Evolutionary conservation across 2,888 invertebrate genomes (phyloP).

Genomic region (Meteorus colon): DNA sequence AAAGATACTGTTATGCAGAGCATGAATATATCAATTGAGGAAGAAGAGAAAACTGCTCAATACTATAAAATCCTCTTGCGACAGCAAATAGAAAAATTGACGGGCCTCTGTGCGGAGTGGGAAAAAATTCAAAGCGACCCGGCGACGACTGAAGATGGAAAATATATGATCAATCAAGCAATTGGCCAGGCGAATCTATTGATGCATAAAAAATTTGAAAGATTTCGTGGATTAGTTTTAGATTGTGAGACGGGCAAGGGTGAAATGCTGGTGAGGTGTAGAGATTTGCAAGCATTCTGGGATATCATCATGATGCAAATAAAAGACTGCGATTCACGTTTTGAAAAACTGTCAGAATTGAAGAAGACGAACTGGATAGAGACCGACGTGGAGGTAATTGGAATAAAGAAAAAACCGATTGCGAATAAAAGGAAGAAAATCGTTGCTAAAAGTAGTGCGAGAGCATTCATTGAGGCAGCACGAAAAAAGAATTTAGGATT

Average conservation of each 20-base stretch:
- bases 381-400: slow-evolving; percentile 62
- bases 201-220: slow-evolving; percentile 84
- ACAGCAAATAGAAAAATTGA: slow-evolving; percentile 76
- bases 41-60: slow-evolving; percentile 67
- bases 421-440: slow-evolving; percentile 46
- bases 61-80: slow-evolving; percentile 74
- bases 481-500: slow-evolving; percentile 31
- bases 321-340: slow-evolving; percentile 62
- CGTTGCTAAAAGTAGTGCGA: slow-evolving; percentile 30
- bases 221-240: slow-evolving; percentile 77
- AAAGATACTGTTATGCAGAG: slow-evolving; percentile 64
- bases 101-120: slow-evolving; percentile 77
- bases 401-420: slow-evolving; percentile 53
- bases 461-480: slow-evolving; percentile 44
- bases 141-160: slow-evolving; percentile 74
- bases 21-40: slow-evolving; percentile 63
- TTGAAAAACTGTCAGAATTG: slow-evolving; percentile 58
- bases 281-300: slow-evolving; percentile 91
- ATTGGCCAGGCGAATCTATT: slow-evolving; percentile 87
- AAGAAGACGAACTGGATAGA: slow-evolving; percentile 73
- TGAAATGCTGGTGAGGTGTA: slow-evolving; percentile 77
- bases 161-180: slow-evolving; percentile 80
- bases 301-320: slow-evolving; percentile 87
- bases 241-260: slow-evolving; percentile 73
- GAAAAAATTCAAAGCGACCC: slow-evolving; percentile 72